These are phyloP conservation scores for Portevinia maculata DNA, from an alignment of 2,888 invertebrate genomes.

Conservation along the genomic window DNA sequence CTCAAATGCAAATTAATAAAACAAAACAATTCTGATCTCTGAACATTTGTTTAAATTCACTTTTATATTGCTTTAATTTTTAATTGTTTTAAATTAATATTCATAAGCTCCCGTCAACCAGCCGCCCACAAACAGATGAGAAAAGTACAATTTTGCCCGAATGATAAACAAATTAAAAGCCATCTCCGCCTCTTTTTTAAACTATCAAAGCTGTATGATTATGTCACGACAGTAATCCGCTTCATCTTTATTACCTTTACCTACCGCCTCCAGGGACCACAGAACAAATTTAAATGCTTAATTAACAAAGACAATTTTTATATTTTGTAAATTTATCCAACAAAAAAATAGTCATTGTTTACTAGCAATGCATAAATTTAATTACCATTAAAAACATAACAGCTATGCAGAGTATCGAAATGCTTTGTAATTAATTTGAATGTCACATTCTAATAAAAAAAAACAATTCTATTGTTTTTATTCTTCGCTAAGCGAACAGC, in stretches of 20 bases:
- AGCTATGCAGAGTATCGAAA: slow-evolving; percentile 15
- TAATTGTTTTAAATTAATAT: no score
- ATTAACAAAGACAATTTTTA: slow-evolving; percentile 25
- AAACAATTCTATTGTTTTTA: slow-evolving; percentile 16
- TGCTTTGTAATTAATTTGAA: slow-evolving; percentile 56
- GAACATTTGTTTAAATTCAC: no score
- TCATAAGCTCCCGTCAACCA: no score
- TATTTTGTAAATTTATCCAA: slow-evolving; percentile 10
- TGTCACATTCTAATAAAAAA: slow-evolving; percentile 47
- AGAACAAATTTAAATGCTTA: slow-evolving; percentile 49
- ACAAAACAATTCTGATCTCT: no score
- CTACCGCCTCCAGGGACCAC: slow-evolving; percentile 14
- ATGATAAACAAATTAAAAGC: slow-evolving; percentile 11
- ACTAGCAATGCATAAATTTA: slow-evolving; percentile 34
- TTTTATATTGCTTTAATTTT: no score
- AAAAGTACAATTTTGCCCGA: neutral
- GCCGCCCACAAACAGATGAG: no score
- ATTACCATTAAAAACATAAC: slow-evolving; percentile 46
- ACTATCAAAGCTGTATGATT: no score
- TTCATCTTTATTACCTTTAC: neutral
- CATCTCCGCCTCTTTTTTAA: neutral
- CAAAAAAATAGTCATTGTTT: slow-evolving; percentile 20
- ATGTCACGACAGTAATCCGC: no score
- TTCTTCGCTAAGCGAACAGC: neutral
- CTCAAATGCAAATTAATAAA: no score